A percentile compares a stretch with the other conserved stretches of the same genome.
These are phyloP conservation scores for Pyrocephalus nanus DNA, from an alignment of 2,797 vertebrate species.

Conservation along the genomic window DNA sequence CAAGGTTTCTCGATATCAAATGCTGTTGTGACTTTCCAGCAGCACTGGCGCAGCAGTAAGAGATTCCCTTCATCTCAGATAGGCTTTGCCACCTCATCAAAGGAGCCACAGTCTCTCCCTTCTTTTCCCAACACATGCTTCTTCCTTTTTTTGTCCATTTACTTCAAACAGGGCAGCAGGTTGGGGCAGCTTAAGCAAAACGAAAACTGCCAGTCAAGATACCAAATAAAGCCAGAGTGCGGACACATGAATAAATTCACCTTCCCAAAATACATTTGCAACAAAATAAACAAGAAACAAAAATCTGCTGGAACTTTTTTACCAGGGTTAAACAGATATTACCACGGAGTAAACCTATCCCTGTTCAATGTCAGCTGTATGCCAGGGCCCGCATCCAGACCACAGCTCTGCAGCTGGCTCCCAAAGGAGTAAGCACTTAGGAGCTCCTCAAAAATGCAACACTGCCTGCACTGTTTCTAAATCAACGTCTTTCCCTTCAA, in stretches of 20 bases:
- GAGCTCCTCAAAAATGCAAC: not conserved
- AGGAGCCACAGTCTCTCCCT: not conserved
- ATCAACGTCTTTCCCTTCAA: not conserved
- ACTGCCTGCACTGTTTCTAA: not conserved
- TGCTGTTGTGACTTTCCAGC: not conserved
- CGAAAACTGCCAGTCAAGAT: not conserved
- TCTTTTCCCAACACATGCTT: not conserved
- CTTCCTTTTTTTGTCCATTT: conserved; percentile 4
- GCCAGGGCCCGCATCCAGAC: conserved; percentile 14
- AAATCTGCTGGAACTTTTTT: conserved; percentile 25
- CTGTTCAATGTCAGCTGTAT: not conserved
- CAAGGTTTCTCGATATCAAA: accelerated
- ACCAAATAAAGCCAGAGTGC: not conserved
- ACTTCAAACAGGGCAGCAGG: not conserved
- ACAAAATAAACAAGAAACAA: conserved; percentile 34
- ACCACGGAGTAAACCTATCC: not conserved
- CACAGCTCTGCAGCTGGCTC: not conserved
- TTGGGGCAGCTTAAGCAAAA: not conserved
- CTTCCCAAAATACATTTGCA: conserved; percentile 41
- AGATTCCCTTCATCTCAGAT: not conserved
- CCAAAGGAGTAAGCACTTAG: not conserved
- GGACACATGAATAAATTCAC: not conserved
- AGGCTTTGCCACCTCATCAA: not conserved
- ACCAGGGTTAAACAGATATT: not conserved
- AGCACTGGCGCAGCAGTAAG: not conserved